These are phyloP conservation scores for Diachasma alloeum DNA, from an alignment of 1,140 invertebrate genomes.

Conservation along the genomic window DNA sequence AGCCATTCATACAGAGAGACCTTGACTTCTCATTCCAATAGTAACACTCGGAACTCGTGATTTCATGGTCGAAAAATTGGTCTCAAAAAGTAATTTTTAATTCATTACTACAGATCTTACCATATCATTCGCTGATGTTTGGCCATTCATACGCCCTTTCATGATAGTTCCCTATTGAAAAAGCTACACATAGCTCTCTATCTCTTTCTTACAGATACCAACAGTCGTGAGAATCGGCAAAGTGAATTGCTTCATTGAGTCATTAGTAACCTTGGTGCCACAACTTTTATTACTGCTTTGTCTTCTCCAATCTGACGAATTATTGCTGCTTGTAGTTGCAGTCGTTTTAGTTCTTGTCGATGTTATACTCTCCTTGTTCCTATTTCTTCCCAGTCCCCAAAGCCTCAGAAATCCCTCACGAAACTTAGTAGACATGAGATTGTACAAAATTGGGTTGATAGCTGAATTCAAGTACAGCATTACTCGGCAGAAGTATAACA, in stretches of 20 bases:
- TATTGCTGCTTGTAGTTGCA: conserved; percentile 48
- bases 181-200: conserved; percentile 52
- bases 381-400: conserved; percentile 50
- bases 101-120: too few species aligned
- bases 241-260: conserved; percentile 38
- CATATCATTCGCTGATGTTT: too few species aligned
- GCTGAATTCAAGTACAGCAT: conserved; percentile 91
- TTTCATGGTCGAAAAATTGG: too few species aligned
- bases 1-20: too few species aligned
- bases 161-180: not conserved
- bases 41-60: too few species aligned
- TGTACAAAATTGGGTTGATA: conserved; percentile 90
- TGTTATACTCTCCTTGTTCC: conserved; percentile 40
- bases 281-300: conserved; percentile 52
- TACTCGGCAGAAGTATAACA: conserved; percentile 85
- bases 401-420: conserved; percentile 80
- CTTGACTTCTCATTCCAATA: too few species aligned
- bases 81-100: too few species aligned
- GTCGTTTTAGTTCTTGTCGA: conserved; percentile 45
- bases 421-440: conserved; percentile 92
- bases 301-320: conserved; percentile 51
- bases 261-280: conserved; percentile 40
- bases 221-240: conserved; percentile 44
- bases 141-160: too few species aligned
- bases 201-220: conserved; percentile 39